These are phyloP conservation scores for Kradibia gibbosae DNA, from an alignment of 1,140 invertebrate species.

Conservation along the genomic window DNA sequence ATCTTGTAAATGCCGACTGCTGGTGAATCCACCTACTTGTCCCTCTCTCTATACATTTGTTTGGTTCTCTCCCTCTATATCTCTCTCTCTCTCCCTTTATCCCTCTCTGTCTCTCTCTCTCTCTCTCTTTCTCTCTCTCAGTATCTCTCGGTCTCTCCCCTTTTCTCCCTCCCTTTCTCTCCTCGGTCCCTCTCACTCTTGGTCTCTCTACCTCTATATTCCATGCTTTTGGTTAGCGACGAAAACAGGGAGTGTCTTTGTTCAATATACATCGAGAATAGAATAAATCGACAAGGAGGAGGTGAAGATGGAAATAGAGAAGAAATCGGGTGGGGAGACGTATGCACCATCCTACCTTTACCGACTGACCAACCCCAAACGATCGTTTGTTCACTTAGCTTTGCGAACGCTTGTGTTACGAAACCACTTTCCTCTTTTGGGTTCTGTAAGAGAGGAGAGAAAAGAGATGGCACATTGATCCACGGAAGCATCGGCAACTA, in stretches of 20 bases:
- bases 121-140: no score
- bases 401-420: constrained; percentile 21
- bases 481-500: constrained; percentile 75
- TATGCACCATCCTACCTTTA: constrained; percentile 68
- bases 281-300: not conserved
- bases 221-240: not conserved
- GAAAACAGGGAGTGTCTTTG: constrained; percentile 63
- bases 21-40: constrained; percentile 63
- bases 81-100: no score
- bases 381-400: constrained; percentile 67
- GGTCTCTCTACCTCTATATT: constrained; percentile 52
- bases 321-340: constrained; percentile 62
- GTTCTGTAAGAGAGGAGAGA: constrained; percentile 52
- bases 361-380: constrained; percentile 70
- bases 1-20: constrained; percentile 45
- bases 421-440: not conserved
- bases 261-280: constrained; percentile 36
- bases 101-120: no score
- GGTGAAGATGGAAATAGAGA: constrained; percentile 36
- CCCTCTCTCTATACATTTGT: no score
- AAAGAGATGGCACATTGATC: constrained; percentile 73
- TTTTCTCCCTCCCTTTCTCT: no score
- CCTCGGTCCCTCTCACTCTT: no score
- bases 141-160: no score
- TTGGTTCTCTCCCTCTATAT: no score